A percentile compares a stretch with the other conserved stretches of the same genome.
Evolutionary conservation across 1,140 invertebrate genomes (phyloP).

Genomic region (Armadillidium nasatum): DNA sequence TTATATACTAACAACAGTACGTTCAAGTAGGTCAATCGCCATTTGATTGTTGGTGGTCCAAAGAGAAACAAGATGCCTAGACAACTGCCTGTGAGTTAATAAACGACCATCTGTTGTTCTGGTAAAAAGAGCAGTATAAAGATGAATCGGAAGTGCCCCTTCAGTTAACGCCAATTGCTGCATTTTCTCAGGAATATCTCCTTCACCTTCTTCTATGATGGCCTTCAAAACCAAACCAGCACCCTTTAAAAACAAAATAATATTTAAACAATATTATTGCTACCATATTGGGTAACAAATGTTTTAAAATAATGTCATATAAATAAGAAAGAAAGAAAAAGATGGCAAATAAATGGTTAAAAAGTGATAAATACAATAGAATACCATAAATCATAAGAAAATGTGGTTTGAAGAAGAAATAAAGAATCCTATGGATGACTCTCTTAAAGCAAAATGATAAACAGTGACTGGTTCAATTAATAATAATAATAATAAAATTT

Average conservation of each 20-base stretch:
- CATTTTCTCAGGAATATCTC: constrained; percentile 86
- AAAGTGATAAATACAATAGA: background rate
- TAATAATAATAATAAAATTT: too few relatives aligned
- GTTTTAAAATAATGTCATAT: background rate
- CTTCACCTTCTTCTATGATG: constrained; percentile 93
- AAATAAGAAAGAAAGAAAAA: background rate
- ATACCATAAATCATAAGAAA: too few relatives aligned
- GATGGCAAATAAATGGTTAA: background rate
- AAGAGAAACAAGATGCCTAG: constrained; percentile 90
- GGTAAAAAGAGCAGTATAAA: constrained; percentile 86
- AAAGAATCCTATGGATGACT: too few relatives aligned
- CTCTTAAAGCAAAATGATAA: too few relatives aligned
- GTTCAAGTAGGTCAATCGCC: constrained; percentile 77
- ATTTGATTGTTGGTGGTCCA: constrained; percentile 94
- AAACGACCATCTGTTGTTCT: constrained; percentile 58
- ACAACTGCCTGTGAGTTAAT: constrained; percentile 82
- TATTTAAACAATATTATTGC: too few relatives aligned
- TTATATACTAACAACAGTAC: constrained; percentile 71
- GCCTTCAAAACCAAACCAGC: constrained; percentile 95
- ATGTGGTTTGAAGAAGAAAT: too few relatives aligned
- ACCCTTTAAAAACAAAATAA: constrained; percentile 53
- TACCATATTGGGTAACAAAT: too few relatives aligned
- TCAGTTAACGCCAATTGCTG: constrained; percentile 93
- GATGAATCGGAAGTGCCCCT: constrained; percentile 90
- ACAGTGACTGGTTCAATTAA: too few relatives aligned